Conservation (phyloP, 1,140 invertebrate species). For the Sarcophaga bullata region DNA sequence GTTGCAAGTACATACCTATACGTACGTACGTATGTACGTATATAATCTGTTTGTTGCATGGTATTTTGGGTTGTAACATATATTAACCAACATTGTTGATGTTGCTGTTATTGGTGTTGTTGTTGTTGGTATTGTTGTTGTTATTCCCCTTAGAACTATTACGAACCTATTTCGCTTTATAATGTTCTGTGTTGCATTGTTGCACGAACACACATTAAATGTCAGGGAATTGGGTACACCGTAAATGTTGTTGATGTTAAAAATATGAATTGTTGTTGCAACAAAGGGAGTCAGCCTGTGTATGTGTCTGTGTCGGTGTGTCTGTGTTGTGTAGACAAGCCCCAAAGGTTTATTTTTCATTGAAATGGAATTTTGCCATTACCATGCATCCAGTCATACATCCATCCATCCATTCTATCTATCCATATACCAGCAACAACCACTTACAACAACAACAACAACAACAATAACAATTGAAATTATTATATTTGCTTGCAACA, state of each 20-base stretch:
- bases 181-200: background rate
- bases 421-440: background rate
- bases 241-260: background rate
- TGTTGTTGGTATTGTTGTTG: background rate
- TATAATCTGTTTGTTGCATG: background rate
- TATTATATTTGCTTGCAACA: conserved; percentile 31
- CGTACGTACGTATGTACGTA: no score
- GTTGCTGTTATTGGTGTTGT: background rate
- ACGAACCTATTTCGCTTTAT: background rate
- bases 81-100: conserved; percentile 15
- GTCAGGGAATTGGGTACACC: no score
- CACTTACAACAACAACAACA: background rate
- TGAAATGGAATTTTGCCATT: conserved; percentile 12
- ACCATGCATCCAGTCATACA: background rate
- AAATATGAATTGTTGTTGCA: background rate
- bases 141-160: background rate
- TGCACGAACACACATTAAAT: background rate
- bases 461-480: background rate
- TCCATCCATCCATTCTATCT: background rate
- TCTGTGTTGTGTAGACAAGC: conserved; percentile 8
- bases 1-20: no score
- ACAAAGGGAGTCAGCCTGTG: background rate
- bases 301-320: background rate
- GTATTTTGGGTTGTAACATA: background rate
- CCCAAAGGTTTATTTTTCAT: conserved; percentile 26